Percentiles rank a stretch among this genome's conserved stretches.
These are phyloP conservation scores for Choristoneura fumiferana DNA, from an alignment of 1,140 invertebrate species.

Conservation along the genomic window DNA sequence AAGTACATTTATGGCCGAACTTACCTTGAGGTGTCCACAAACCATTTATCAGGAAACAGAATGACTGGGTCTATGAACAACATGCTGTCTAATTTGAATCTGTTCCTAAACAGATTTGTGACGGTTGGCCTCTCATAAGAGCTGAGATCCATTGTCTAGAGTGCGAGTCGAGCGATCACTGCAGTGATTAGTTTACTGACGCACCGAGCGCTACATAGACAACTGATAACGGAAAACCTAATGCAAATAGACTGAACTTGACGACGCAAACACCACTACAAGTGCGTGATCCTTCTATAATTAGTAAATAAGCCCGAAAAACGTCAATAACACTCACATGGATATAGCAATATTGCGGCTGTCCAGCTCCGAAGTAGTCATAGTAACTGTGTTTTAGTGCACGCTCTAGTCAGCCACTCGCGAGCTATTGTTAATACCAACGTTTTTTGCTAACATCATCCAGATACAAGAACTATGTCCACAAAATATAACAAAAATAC, in stretches of 20 bases:
- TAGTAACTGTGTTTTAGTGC: slow-evolving; percentile 47
- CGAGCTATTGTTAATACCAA: slow-evolving; percentile 44
- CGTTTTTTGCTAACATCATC: slow-evolving; percentile 71
- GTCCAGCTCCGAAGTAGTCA: slow-evolving; percentile 67
- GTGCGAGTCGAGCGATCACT: neutral
- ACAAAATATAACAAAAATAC: slow-evolving; percentile 55
- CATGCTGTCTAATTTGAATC: slow-evolving; percentile 3
- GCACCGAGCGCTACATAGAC: neutral
- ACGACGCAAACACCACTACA: slow-evolving; percentile 24
- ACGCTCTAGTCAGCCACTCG: slow-evolving; percentile 43
- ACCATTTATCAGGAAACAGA: slow-evolving; percentile 5
- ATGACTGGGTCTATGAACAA: slow-evolving; percentile 14
- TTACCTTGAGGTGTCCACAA: neutral
- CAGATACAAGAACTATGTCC: slow-evolving; percentile 56
- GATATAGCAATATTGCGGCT: slow-evolving; percentile 68
- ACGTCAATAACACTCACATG: slow-evolving; percentile 59
- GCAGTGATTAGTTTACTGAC: neutral
- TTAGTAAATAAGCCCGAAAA: slow-evolving; percentile 32
- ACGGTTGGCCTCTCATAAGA: neutral
- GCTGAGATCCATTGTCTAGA: slow-evolving; percentile 2
- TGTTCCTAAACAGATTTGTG: slow-evolving; percentile 5
- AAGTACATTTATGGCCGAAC: neutral
- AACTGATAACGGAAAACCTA: slow-evolving; percentile 23
- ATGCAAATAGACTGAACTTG: slow-evolving; percentile 38
- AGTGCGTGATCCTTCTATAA: slow-evolving; percentile 36